These are phyloP conservation scores for Micronisus gabar DNA, from an alignment of 2,113 vertebrate species.

Conservation along the genomic window DNA sequence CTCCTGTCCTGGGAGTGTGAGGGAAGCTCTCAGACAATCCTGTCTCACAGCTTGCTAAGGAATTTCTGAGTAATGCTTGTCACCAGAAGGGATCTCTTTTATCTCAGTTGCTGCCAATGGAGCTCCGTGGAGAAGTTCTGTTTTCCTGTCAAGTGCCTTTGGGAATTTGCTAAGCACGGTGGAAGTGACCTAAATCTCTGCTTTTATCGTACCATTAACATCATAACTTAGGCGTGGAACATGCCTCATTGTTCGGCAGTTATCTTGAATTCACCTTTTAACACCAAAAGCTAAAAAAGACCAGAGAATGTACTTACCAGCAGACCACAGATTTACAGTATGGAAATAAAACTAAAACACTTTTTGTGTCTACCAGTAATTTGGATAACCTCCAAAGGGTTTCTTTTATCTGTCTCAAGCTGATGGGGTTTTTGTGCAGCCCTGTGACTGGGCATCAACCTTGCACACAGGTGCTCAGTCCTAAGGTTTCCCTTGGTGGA, in stretches of 20 bases:
- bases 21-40: not conserved
- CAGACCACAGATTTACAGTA: not conserved
- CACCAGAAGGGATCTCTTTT: conserved; percentile 39
- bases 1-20: not conserved
- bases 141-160: conserved; percentile 12
- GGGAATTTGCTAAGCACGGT: not conserved
- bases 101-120: not conserved
- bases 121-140: not conserved
- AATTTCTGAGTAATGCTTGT: conserved; percentile 18
- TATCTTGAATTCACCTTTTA: conserved; percentile 10
- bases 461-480: not conserved
- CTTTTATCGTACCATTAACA: conserved; percentile 21
- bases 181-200: conserved; percentile 37
- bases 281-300: not conserved
- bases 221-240: not conserved
- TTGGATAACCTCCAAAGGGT: not conserved
- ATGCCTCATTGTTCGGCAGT: not conserved
- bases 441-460: not conserved
- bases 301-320: not conserved
- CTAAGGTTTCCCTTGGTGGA: not conserved
- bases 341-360: not conserved
- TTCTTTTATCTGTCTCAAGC: not conserved
- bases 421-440: not conserved
- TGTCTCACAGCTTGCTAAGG: not conserved
- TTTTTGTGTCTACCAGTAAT: not conserved